Evolutionary conservation across 2,113 vertebrate species (phyloP), one percentile per base, ranked within the genome.

Genomic region (Cynopterus brachyotis): DNA sequence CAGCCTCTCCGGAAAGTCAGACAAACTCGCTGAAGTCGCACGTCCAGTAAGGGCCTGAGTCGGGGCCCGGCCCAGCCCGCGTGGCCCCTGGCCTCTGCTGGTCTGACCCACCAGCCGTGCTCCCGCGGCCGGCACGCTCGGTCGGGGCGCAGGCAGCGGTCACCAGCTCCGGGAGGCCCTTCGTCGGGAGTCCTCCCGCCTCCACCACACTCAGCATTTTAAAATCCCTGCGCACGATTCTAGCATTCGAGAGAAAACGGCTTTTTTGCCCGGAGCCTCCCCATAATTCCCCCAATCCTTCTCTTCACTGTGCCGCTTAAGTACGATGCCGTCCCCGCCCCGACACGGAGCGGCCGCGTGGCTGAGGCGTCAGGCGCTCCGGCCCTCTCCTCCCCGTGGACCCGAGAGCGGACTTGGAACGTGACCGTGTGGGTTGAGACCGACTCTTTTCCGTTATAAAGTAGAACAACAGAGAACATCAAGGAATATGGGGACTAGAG

Each of bases 171-270:
- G 45, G 26, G 28, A 47, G n/a, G 6, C 2, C 13, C 1, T n/a
- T 9, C 1, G 0, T 5, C 5, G 0, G 6, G 15, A 17, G 9
- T 5, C 5, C 1, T 0, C 30, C 42, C 16, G 7, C 9, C 47
- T 45, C 40, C 6, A 5, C 16, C 8, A 6, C 30, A 8, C 11
- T 37, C 22, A 26, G 30, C 28, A 22, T n/a, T 13, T 57, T 24
- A 26, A 15, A 16, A 55, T 3, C 6, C 8, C 16, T 89, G 17
- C 42, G 2, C 28, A 0, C 20, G 35, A 16, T 5, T 37, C 42
- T 64, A 30, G 15, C 30, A 22, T 30, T 26, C 4, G 12, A 69
- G 37, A 42, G n/a, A 66, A 40, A 78, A n/a, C 5, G 5, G 12
- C 22, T 13, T 9, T 17, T 82, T 55, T 69, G 17, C 22, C 30